These are phyloP conservation scores for Callopanchax toddi DNA, from an alignment of 2,113 vertebrate genomes.

Conservation along the genomic window DNA sequence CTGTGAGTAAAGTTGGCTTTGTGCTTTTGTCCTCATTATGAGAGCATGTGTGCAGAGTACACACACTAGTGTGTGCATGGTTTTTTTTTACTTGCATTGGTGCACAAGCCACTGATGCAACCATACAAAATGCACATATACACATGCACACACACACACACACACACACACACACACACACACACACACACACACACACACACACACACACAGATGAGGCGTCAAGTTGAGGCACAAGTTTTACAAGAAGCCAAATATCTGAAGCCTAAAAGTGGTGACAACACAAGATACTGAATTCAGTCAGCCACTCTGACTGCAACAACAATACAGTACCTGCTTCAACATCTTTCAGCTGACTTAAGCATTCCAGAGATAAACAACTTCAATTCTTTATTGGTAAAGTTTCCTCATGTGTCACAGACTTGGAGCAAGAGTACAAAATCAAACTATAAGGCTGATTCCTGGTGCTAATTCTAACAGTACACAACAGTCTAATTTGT, in stretches of 20 bases:
- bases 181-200: background rate
- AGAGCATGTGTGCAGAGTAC: slow-evolving; percentile 14
- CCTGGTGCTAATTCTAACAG: slow-evolving; percentile 56
- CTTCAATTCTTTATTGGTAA: slow-evolving; percentile 39
- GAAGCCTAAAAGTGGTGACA: slow-evolving; percentile 42
- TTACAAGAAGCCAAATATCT: slow-evolving; percentile 56
- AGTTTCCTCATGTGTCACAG: slow-evolving; percentile 30
- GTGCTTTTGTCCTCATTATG: slow-evolving; percentile 61
- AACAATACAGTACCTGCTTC: slow-evolving; percentile 1
- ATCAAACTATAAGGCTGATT: slow-evolving; percentile 60
- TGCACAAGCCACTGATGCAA: slow-evolving; percentile 24
- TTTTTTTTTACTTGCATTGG: slow-evolving; percentile 42
- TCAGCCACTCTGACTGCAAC: background rate
- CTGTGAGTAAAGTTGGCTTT: slow-evolving; percentile 25
- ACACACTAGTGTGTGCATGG: slow-evolving; percentile 10
- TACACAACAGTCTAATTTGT: slow-evolving; percentile 67
- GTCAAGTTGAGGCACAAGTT: slow-evolving; percentile 54
- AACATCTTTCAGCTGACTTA: slow-evolving; percentile 14
- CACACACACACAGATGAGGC: slow-evolving; percentile 8
- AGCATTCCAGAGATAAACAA: slow-evolving; percentile 13
- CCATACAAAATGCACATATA: slow-evolving; percentile 1
- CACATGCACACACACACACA: too few species aligned
- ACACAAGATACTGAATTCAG: slow-evolving; percentile 16
- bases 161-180: background rate
- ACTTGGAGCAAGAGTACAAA: slow-evolving; percentile 40